Evolutionary conservation across 2,888 invertebrate species (phyloP), one percentile per base, ranked within the genome.

Genomic region (Caenorhabditis panamensis): DNA sequence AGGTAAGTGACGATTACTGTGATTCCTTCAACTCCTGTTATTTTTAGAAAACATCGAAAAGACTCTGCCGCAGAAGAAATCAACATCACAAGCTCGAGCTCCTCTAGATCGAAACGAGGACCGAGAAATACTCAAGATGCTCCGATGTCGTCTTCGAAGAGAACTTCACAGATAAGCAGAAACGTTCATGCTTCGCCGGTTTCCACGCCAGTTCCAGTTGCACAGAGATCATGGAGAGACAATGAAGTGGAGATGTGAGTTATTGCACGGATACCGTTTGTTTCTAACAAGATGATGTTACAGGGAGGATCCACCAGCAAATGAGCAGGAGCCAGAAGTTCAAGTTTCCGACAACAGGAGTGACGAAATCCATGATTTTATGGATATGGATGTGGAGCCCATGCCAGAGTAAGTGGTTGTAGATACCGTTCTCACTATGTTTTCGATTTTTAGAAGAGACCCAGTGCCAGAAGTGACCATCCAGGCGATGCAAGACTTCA

Each of bases 221-320:
- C 59, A 4, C 66, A 75, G 4, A 28, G n/a, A 16, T 59, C 66
- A 3, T 73, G 73, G 73, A 59, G 66, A 66, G 66, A 59, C 22
- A 37, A 61, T 36, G 66, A 61, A 28, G 44, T 61, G n/a, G 37
- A 47, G 4, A 24, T 47, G 67, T 26, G 26, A 58, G 56, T 72
- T 11, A 9, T 13, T 9, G 22, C 4, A 20, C 1, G 13, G 20
- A 49, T 16, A 11, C 66, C 13, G n/a, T n/a, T n/a, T n/a, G n/a
- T n/a, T n/a, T n/a, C n/a, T 24, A 49, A 28, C 11, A 36, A 59
- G 20, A 11, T 16, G 24, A n/a, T 22, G 20, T 6, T 18, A 28
- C 47, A 44, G 37, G 20, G 13, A 31, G 8, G 71, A 56, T 24
- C 20, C 63, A 18, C 63, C 18, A 37, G 31, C n/a, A 31, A 11